These are phyloP conservation scores for Aplysina aerophoba DNA, from an alignment of 37 sponge, comb jelly and placozoan species.

Conservation along the genomic window DNA sequence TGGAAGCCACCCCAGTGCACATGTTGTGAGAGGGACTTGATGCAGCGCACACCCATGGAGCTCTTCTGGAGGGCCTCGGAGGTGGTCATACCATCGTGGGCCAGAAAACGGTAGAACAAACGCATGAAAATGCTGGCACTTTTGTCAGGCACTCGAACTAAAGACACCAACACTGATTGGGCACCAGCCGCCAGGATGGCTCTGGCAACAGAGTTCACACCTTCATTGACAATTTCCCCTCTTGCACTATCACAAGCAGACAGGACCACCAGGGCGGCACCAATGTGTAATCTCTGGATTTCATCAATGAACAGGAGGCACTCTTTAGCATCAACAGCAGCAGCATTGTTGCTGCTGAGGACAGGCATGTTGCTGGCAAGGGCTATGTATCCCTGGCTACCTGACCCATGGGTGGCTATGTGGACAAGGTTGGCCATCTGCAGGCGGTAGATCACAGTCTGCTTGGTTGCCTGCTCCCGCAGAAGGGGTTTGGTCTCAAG, in stretches of 20 bases:
- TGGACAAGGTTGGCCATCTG: slow-evolving; percentile 62
- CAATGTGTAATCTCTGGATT: slow-evolving; percentile 52
- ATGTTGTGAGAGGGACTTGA: slow-evolving; percentile 61
- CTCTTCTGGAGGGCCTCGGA: slow-evolving; percentile 71
- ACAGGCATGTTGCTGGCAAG: no score
- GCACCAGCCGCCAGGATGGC: slow-evolving; percentile 81
- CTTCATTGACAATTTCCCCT: slow-evolving; percentile 55
- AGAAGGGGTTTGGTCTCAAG: slow-evolving; percentile 53
- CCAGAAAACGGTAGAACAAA: slow-evolving; percentile 71
- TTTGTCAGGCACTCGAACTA: slow-evolving; percentile 75
- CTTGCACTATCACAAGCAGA: slow-evolving; percentile 63
- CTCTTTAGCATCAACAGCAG: slow-evolving; percentile 20
- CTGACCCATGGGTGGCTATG: slow-evolving; percentile 74
- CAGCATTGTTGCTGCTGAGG: no score
- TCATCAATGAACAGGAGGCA: slow-evolving; percentile 58
- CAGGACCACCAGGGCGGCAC: slow-evolving; percentile 67
- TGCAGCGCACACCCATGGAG: slow-evolving; percentile 65
- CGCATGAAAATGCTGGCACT: slow-evolving; percentile 70
- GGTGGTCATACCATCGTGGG: slow-evolving; percentile 46
- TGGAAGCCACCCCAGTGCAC: slow-evolving; percentile 85
- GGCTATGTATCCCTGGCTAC: slow-evolving; percentile 52
- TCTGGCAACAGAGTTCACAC: slow-evolving; percentile 65
- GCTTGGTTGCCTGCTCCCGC: slow-evolving; percentile 70
- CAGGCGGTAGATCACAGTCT: slow-evolving; percentile 48
- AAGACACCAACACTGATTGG: slow-evolving; percentile 64